Conservation (phyloP, 2,797 vertebrate species). For the Oreochromis mossambicus region DNA sequence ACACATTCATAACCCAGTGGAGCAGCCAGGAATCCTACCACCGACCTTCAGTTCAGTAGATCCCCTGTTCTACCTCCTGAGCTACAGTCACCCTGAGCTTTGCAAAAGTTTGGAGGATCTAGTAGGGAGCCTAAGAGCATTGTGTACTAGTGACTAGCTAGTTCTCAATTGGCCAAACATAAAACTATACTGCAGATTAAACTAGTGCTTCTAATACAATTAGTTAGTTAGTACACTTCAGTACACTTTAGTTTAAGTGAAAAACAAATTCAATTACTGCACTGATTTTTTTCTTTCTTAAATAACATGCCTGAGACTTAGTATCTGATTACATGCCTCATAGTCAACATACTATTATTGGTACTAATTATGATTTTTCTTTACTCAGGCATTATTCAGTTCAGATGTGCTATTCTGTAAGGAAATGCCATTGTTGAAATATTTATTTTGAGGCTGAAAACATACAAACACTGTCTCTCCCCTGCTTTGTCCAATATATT, state of each 20-base stretch:
- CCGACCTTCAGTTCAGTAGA: neutral
- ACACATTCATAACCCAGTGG: neutral
- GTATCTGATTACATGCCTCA: neutral
- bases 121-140: neutral
- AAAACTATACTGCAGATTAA: neutral
- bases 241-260: neutral
- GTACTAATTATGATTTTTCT: neutral
- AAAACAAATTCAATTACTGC: neutral
- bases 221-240: neutral
- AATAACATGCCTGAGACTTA: neutral
- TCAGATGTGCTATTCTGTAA: neutral
- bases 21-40: neutral
- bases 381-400: neutral
- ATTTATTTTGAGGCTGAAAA: neutral
- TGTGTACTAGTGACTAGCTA: neutral
- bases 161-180: neutral
- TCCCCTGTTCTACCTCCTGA: neutral
- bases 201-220: neutral
- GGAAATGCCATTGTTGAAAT: neutral
- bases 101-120: accelerated
- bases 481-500: neutral
- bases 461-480: neutral
- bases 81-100: accelerated
- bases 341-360: neutral
- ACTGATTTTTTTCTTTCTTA: neutral